Base-by-base conservation (phyloP, 2,888 invertebrate species). In the Fragum sueziense region DNA sequence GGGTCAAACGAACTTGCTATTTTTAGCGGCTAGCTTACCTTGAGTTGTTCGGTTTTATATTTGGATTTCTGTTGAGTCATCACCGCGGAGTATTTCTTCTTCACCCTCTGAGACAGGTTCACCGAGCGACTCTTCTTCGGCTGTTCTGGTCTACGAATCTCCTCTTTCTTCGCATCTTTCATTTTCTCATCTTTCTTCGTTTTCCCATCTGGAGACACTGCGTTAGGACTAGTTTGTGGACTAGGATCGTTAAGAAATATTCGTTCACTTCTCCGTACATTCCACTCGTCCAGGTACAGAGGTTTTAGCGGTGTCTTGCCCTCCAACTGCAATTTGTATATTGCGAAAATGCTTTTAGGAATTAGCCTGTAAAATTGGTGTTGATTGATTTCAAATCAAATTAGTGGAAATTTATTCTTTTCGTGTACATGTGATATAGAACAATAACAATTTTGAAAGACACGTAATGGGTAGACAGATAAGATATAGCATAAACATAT, bases 181-280 rank as follows among this genome's bases (percentile, higher is more conserved):
- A 62, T 73, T 76, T 62, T 74, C 27, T 62, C 68, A 17, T 71
- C 47, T 37, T 47, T 17, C 47, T 62, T 61, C n/a, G 25, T 22
- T 22, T 69, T 72, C 2, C 22, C 33, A 20, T 69, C 71, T 27
- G 76, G 70, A 2, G 78, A 75, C 14, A 75, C 41, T 51, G 76
- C 85, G 74, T 87, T 87, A 31, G 89, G 88, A 69, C 88, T 87
- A 51, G 89, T 88, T 74, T 88, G 89, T 31, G 90, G 89, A 75
- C 90, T 91, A 34, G 90, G 86, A 67, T 93, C 93, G 84, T 90
- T 93, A 17, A 93, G 88, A 82, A 93, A 93, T 52, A 93, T 93
- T 20, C 93, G 80, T 77, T 93, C 93, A 86, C 93, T 93, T 27
- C 93, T 87, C 14, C 93, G 86, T n/a, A 89, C 79, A 51, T 88